Evolutionary conservation across 1,140 invertebrate species (phyloP), one percentile per base, ranked within the genome.

Genomic region (Zaprionus vittiger): DNA sequence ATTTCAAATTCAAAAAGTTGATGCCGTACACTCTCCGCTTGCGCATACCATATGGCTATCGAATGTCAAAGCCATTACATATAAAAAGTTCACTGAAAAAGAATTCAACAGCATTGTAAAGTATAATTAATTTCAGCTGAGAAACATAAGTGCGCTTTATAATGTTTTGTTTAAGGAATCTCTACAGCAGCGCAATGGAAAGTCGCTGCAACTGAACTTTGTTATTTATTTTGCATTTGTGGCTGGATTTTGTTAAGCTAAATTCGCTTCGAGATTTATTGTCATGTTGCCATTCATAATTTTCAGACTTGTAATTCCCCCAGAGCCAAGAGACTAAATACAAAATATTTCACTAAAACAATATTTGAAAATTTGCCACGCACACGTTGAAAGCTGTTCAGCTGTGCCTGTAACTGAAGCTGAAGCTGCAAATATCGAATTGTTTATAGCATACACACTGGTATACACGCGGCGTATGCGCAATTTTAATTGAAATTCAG

Each of bases 401-500:
- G 41, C 7, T 44, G 41, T n/a, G 41, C 6, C 41, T 47, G 41
- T 47, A 47, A 47, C 6, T 20, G 41, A 47, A 17, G 41, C 41
- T 17, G n/a, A 44, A 17, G 41, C n/a, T 47, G 15, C 15, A 56
- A 22, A 2, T 22, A 59, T 22, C 54, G 41, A 56, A 56, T 56
- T 56, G 54, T 31, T n/a, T 52, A 49, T 68, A 1, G 17, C 24
- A 3, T 17, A 44, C 49, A 37, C 52, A 77, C 31, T 74, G n/a
- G 15, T 64, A 20, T 73, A 74, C 11, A 77, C 74, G 17, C 49
- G 75, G 74, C 74, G 74, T 81, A 78, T 81, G 71, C 63, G 64
- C 52, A 73, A 79, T 79, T 79, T 85, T 79, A 83, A 85, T 85
- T 72, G 75, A 80, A 79, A 79, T 76, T 61, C 56, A 74, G 37